A percentile compares a stretch with the other conserved stretches of the same genome.
These are phyloP conservation scores for Scomber colias DNA, from an alignment of 2,113 vertebrate species.

Conservation along the genomic window DNA sequence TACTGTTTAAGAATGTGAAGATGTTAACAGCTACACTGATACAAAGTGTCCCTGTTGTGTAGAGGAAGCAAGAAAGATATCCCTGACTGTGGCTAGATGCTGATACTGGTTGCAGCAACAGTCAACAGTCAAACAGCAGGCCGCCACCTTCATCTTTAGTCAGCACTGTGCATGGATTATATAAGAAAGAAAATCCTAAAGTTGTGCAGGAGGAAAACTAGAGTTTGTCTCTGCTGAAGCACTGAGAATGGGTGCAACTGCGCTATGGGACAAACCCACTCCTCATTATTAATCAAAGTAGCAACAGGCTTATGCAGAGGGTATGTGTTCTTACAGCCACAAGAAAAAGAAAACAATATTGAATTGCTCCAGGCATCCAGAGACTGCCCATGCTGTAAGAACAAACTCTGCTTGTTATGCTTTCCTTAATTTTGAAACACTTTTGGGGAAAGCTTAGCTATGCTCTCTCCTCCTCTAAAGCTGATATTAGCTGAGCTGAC, in stretches of 20 bases:
- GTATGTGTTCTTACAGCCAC: conserved; percentile 1
- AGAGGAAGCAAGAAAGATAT: conserved; percentile 31
- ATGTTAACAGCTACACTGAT: conserved; percentile 21
- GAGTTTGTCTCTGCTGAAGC: conserved; percentile 36
- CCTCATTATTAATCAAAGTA: conserved; percentile 45
- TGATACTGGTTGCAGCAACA: conserved; percentile 35
- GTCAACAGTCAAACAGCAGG: conserved; percentile 48
- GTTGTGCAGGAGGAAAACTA: conserved; percentile 42
- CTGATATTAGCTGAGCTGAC: conserved; percentile 50
- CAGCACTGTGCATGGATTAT: conserved; percentile 60
- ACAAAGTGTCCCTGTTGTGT: conserved; percentile 8
- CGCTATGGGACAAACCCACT: conserved; percentile 21
- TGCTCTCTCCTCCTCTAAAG: conserved; percentile 37
- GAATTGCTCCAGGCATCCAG: conserved; percentile 29
- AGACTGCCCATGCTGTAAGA: conserved; percentile 4
- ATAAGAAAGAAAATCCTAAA: conserved; percentile 57
- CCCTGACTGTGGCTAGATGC: conserved; percentile 26
- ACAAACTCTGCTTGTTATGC: conserved; percentile 31
- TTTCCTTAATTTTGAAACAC: conserved; percentile 45
- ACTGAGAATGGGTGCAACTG: conserved; percentile 10
- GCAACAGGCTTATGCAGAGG: conserved; percentile 14
- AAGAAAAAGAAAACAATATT: conserved; percentile 24
- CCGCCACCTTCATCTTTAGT: conserved; percentile 62
- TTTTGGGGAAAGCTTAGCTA: conserved; percentile 37
- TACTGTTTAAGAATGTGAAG: too few relatives aligned